Evolutionary conservation across 2,113 vertebrate species (phyloP).

Genomic region (Loxodonta africana): DNA sequence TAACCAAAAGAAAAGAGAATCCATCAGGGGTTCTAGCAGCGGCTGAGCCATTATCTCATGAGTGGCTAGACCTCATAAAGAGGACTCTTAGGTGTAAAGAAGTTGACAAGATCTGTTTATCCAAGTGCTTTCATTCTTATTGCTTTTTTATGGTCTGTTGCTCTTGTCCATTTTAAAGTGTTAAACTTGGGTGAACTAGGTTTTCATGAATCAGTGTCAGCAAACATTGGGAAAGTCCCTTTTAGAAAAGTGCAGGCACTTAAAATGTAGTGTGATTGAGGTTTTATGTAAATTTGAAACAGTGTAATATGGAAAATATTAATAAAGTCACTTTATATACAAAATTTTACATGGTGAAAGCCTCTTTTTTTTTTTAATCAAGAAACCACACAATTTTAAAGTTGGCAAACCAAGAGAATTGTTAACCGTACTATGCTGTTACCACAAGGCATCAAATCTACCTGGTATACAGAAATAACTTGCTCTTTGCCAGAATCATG

Average conservation of each 20-base stretch:
- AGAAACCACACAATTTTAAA: background rate
- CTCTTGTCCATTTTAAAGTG: background rate
- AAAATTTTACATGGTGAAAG: slow-evolving; percentile 6
- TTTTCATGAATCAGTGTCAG: slow-evolving; percentile 7
- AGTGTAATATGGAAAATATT: background rate
- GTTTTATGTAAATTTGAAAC: slow-evolving; percentile 36
- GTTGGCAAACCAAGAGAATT: background rate
- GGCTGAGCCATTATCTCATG: background rate
- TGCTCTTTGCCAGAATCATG: background rate
- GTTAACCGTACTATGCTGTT: background rate
- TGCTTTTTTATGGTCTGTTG: background rate
- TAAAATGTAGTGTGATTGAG: background rate
- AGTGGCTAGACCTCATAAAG: background rate
- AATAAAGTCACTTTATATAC: background rate
- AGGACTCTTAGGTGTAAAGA: background rate
- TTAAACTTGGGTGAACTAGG: slow-evolving; percentile 11
- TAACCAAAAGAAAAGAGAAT: background rate
- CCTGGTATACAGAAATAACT: background rate
- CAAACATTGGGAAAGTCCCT: background rate
- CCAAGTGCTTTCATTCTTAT: background rate
- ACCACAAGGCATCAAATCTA: background rate
- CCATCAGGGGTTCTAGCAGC: background rate
- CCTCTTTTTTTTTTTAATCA: background rate
- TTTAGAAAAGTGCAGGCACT: background rate
- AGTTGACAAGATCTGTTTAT: background rate